phyloP scores from a whole-genome alignment of 2,113 vertebrate species.

The Neofelis nebulosa region DNA sequence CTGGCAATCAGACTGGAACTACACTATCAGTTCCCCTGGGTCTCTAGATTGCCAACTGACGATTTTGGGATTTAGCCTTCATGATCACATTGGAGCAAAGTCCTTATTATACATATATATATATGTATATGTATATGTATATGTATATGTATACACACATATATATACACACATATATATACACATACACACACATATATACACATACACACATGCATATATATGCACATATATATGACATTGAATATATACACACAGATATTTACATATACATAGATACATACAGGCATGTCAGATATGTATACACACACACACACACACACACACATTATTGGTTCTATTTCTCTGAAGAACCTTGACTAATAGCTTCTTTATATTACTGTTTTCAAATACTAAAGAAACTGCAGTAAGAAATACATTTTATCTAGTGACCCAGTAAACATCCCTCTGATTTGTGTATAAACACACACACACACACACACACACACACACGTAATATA shows the following conservation, averaged over 20 bases:
- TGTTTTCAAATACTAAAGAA: not conserved
- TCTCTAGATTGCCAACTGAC: not conserved
- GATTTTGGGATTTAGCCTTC: not conserved
- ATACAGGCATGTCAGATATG: not conserved
- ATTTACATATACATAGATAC: not conserved
- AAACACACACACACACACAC: not conserved
- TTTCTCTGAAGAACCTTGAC: not conserved
- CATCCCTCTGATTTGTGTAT: not conserved
- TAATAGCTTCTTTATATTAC: not conserved
- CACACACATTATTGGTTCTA: not conserved
- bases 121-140: not conserved
- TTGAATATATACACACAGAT: not conserved
- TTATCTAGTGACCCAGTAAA: not conserved
- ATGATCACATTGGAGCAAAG: not conserved
- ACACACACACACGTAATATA: not conserved
- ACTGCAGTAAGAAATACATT: not conserved
- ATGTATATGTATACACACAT: not conserved
- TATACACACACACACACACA: not conserved
- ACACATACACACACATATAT: not conserved
- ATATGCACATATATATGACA: not conserved
- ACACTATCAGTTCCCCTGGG: not conserved
- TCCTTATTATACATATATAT: not conserved
- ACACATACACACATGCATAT: not conserved
- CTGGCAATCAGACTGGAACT: not conserved
- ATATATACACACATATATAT: not conserved